Conservation (phyloP, 2,888 invertebrate species). For the Ashinkailepas kermadecensis region DNA sequence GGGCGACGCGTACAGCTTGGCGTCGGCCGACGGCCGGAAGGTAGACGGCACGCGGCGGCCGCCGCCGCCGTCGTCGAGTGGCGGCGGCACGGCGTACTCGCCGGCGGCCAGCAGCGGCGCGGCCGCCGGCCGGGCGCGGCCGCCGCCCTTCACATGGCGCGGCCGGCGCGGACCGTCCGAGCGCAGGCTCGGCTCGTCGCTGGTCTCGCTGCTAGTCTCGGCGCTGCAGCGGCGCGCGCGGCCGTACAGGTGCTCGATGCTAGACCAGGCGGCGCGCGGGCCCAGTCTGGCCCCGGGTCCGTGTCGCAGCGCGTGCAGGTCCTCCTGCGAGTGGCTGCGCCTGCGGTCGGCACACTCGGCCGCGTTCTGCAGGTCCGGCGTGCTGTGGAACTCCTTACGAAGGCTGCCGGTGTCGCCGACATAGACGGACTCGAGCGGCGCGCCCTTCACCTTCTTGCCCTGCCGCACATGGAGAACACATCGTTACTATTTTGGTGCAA, state of each 20-base stretch:
- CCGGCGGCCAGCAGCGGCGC: background rate
- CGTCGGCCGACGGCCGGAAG: conserved; percentile 77
- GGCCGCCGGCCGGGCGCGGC: conserved; percentile 32
- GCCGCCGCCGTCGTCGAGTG: conserved; percentile 12
- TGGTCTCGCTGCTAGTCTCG: conserved; percentile 24
- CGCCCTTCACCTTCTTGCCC: conserved; percentile 25
- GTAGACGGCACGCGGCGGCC: conserved; percentile 55
- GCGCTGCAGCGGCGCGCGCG: conserved; percentile 1
- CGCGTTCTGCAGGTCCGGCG: conserved; percentile 58
- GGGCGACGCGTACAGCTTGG: conserved; percentile 81
- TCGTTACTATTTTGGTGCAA: too few species aligned
- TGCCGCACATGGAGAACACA: conserved; percentile 12
- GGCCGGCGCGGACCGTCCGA: conserved; percentile 74
- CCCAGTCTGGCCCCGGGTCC: conserved; percentile 29
- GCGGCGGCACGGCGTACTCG: background rate
- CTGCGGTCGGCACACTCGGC: conserved; percentile 27
- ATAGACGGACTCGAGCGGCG: conserved; percentile 13
- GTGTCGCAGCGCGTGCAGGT: conserved; percentile 39
- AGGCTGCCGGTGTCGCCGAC: conserved; percentile 42
- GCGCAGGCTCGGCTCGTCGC: conserved; percentile 46
- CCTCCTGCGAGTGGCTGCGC: conserved; percentile 50
- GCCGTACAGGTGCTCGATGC: conserved; percentile 28
- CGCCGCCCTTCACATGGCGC: conserved; percentile 60
- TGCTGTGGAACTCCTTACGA: conserved; percentile 77
- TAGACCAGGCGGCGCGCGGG: conserved; percentile 30